Conservation (phyloP, 1,140 invertebrate species). For the Hylaeus volcanicus region DNA sequence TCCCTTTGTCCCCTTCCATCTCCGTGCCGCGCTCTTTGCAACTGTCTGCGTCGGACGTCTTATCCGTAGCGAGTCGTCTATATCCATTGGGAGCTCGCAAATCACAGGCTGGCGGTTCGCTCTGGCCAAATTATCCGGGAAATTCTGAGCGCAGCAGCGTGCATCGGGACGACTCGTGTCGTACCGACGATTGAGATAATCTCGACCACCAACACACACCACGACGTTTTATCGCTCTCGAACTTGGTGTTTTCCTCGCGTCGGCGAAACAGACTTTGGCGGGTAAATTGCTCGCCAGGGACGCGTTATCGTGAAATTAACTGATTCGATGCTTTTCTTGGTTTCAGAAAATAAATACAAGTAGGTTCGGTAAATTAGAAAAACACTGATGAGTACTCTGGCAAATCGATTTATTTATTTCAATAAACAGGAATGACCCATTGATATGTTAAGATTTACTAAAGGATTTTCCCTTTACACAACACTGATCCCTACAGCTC, state of each 20-base stretch:
- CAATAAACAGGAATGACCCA: no score
- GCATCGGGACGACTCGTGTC: slow-evolving; percentile 22
- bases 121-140: slow-evolving; percentile 67
- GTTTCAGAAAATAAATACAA: no score
- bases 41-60: slow-evolving; percentile 46
- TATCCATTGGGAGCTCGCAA: slow-evolving; percentile 66
- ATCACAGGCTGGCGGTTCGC: slow-evolving; percentile 62
- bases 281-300: slow-evolving; percentile 11
- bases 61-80: slow-evolving; percentile 51
- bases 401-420: no score
- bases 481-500: no score
- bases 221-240: slow-evolving; percentile 47
- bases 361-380: no score
- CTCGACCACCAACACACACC: slow-evolving; percentile 29
- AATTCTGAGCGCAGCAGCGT: slow-evolving; percentile 54
- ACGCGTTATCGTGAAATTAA: slow-evolving; percentile 17
- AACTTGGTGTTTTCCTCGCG: slow-evolving; percentile 28
- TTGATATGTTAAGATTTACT: no score
- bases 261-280: not conserved
- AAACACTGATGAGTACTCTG: no score
- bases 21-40: slow-evolving; percentile 40
- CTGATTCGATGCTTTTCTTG: no score
- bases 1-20: slow-evolving; percentile 20
- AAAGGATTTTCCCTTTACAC: no score
- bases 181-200: slow-evolving; percentile 51